Evolutionary conservation across 2,113 vertebrate genomes (phyloP), one percentile per base, ranked within the genome.

Genomic region (Melanerpes formicivorus): DNA sequence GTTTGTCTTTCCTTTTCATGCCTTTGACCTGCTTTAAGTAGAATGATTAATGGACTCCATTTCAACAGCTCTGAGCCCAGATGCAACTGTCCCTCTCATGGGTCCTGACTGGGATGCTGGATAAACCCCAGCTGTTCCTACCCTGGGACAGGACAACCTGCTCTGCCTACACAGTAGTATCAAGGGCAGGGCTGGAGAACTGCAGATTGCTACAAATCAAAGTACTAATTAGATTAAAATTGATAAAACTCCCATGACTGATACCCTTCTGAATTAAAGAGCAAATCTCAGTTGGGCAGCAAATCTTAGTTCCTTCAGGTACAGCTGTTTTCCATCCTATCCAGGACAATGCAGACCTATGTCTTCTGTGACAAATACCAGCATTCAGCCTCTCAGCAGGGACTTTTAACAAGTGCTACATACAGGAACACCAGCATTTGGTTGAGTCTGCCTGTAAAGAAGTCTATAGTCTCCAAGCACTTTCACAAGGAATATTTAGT

Each of bases 1-100:
- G 62, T 94, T 71, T 96, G 63, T 63, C 88, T 94, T 95, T 79
- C 74, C 55, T 86, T 90, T 93, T 78, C 70, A 29, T 71, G 52
- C 27, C 56, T 89, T 73, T 87, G 88, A 89, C 64, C 56, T 77
- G n/a, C 67, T 78, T 87, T 46, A 71, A 84, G 27, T 6, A 4
- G 12, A 27, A 86, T 84, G 81, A 94, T 73, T 40, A 87, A 95
- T 84, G 63, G 3, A 8, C 29, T 50, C 59, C 42, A 17, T 50
- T 70, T 82, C 79, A 91, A 67, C 74, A 79, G 63, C 77, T 32
- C n/a, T 17, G 56, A 79, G 67, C 40, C 50, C 75, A 78, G 66
- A 74, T 60, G 44, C 54, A 94, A 26, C 63, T 87, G 63, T 23
- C 30, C 27, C 30, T 65, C 54, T 90, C n/a, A 13, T 58, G 60